Conservation (phyloP, 2,888 invertebrate species). For the Cerastoderma edule region DNA sequence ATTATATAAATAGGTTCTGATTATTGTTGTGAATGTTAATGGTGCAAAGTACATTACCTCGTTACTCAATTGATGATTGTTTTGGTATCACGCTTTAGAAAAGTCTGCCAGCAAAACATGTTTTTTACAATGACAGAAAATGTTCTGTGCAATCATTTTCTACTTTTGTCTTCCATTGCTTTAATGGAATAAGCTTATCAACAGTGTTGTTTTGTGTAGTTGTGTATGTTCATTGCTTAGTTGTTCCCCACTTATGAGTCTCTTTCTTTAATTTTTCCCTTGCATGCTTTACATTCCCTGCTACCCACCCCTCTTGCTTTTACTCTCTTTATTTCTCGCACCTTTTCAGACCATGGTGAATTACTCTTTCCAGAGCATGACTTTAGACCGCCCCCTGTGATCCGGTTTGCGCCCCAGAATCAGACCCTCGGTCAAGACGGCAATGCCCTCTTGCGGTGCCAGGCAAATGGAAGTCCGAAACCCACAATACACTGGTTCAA, state of each 20-base stretch:
- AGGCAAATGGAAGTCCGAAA: conserved; percentile 89
- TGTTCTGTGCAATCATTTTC: no score
- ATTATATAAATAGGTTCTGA: neutral
- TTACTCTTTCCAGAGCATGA: conserved; percentile 77
- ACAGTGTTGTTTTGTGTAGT: no score
- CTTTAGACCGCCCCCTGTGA: conserved; percentile 89
- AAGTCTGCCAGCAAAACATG: no score
- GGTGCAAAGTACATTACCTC: no score
- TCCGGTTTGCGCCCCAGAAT: conserved; percentile 93
- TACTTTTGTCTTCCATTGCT: no score
- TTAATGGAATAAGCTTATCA: no score
- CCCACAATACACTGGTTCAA: conserved; percentile 91
- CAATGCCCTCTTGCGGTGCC: conserved; percentile 91
- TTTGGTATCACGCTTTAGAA: no score
- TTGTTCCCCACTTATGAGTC: no score
- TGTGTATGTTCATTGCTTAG: no score
- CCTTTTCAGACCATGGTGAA: conserved; percentile 54
- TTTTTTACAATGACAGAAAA: no score
- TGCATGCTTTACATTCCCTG: conserved; percentile 10
- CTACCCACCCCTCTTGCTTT: conserved; percentile 36
- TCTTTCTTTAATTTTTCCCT: conserved; percentile 1
- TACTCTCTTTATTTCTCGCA: conserved; percentile 43
- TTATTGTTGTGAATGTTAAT: conserved; percentile 7
- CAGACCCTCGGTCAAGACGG: conserved; percentile 92
- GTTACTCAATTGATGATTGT: no score